Evolutionary conservation across 2,888 invertebrate genomes (phyloP), one percentile per base, ranked within the genome.

Genomic region (Drosophila basisetae): DNA sequence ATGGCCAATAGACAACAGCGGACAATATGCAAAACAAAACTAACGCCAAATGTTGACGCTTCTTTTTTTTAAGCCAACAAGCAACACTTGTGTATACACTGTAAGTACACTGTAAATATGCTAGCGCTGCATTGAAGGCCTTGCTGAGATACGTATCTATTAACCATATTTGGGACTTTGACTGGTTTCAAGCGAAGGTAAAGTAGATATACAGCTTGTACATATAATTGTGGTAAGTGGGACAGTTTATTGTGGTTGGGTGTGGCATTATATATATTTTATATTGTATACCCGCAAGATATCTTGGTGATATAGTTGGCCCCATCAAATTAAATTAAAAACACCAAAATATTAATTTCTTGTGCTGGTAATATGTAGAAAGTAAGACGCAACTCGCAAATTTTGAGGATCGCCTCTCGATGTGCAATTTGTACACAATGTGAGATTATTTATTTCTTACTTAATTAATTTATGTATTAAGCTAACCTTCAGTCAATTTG

Each of bases 21-120:
- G 61, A 71, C 81, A 89, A 87, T 84, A 87, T 89, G 90, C 84
- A 87, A 84, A 91, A 88, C 73, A 86, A 76, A 85, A 78, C 89
- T 80, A 78, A 70, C 78, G 83, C 67, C 88, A 78, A 83, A 85
- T 77, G 78, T 76, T 83, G 76, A 72, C 78, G 74, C 75, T 70
- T 56, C 59, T 43, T 72, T 69, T 53, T 69, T 61, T 41, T 69
- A 68, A 64, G 52, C 54, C 58, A 55, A 68, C 54, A 64, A 71
- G 58, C 66, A 62, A 63, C 69, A 83, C 66, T 68, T 56, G 56
- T 39, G 28, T 5, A 6, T 18, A 18, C 47, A 47, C 47, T 41
- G 41, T 55, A 43, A 30, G 73, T 82, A 78, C 82, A 62, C 78
- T 82, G 67, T 47, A 71, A 78, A 28, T 68, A 33, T n/a, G 55